Percentiles rank a stretch among this genome's conserved stretches.
Conservation (phyloP, 2,888 invertebrate species). For the Nymphalis urticae region DNA sequence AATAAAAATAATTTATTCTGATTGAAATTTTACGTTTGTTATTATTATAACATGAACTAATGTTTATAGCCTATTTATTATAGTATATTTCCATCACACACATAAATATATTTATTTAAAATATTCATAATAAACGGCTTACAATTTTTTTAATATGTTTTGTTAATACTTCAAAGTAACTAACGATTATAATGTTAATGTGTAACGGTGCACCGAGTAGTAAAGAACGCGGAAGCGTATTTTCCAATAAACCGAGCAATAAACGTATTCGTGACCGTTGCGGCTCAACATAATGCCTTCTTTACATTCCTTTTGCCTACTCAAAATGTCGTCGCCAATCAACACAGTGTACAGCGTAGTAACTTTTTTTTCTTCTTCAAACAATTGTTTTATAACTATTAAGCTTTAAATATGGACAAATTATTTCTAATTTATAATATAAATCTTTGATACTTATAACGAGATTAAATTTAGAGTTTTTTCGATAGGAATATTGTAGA, state of each 20-base stretch:
- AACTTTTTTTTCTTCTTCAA: not conserved
- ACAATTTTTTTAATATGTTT: conserved; percentile 11
- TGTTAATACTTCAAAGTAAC: conserved; percentile 18
- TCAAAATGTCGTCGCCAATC: conserved; percentile 37
- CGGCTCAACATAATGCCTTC: conserved; percentile 40
- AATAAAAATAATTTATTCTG: too few relatives aligned
- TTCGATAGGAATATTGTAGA: conserved; percentile 26
- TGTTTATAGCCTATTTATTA: too few relatives aligned
- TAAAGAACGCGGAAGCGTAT: conserved; percentile 71
- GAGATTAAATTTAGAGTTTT: not conserved
- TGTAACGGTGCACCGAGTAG: conserved; percentile 57
- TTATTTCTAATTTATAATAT: too few relatives aligned
- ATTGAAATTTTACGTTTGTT: too few relatives aligned
- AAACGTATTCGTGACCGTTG: conserved; percentile 60
- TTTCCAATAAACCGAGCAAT: conserved; percentile 72
- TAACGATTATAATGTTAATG: conserved; percentile 41
- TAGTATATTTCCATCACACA: too few relatives aligned
- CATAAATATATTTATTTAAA: too few relatives aligned
- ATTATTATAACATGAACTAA: too few relatives aligned
- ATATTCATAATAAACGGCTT: not conserved
- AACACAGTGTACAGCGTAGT: conserved; percentile 10
- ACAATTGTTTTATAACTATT: too few relatives aligned
- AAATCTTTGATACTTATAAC: not conserved
- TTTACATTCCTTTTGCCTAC: conserved; percentile 57
- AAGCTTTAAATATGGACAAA: not conserved